phyloP scores from a whole-genome alignment of 2,888 invertebrate genomes.

The Crematogaster levior region DNA sequence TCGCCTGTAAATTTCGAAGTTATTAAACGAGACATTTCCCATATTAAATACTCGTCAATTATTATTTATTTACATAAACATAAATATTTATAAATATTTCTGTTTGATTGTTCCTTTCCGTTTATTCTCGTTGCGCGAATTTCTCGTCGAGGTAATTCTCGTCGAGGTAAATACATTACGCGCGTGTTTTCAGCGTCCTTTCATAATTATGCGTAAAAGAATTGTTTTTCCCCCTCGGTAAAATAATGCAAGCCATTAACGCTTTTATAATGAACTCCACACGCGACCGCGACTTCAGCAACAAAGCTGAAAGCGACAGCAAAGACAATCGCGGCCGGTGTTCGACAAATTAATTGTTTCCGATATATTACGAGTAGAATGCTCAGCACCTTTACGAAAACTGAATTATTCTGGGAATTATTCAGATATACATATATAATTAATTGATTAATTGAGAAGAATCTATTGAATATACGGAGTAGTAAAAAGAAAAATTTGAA shows the following conservation, averaged over 20 bases:
- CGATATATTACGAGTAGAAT: neutral
- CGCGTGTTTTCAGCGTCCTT: neutral
- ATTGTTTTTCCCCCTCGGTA: neutral
- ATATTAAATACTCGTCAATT: neutral
- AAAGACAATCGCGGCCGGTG: constrained; percentile 9
- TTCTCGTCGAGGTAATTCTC: neutral
- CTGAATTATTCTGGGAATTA: no score
- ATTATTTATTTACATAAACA: neutral
- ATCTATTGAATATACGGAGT: neutral
- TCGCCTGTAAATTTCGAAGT: neutral
- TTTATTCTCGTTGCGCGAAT: neutral
- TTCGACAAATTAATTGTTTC: constrained; percentile 29
- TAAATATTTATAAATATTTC: neutral
- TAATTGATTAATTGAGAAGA: no score
- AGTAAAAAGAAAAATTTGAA: neutral
- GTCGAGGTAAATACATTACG: neutral
- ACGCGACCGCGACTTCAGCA: neutral
- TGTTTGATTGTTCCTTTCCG: neutral
- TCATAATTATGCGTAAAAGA: constrained; percentile 25
- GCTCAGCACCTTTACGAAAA: neutral
- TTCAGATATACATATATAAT: no score
- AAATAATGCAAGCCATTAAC: constrained; percentile 38
- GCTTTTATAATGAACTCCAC: neutral
- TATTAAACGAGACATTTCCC: neutral
- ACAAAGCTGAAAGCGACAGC: constrained; percentile 18